A percentile compares a stretch with the other conserved stretches of the same genome.
Conservation (phyloP, 2,888 invertebrate species). For the Chirona hameri region DNA sequence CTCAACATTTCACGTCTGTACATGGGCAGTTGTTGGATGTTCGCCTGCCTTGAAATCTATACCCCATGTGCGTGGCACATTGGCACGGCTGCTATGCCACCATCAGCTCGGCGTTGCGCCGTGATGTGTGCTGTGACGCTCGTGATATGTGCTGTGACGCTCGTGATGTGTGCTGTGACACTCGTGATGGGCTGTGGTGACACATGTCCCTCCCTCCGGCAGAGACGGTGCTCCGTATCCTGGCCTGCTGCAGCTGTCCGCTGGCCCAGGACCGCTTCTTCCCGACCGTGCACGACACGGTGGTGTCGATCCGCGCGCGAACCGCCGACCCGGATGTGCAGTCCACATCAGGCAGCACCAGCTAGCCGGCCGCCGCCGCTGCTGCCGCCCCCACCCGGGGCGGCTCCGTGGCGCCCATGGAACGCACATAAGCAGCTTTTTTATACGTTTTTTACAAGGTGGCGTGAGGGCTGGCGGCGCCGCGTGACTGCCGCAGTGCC, state of each 20-base stretch:
- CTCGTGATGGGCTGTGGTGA: no score
- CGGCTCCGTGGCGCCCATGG: not conserved
- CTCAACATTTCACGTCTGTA: no score
- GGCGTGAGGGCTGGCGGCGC: not conserved
- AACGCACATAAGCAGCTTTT: not conserved
- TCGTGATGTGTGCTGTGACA: no score
- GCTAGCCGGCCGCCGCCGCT: not conserved
- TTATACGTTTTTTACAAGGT: not conserved
- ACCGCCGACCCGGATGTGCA: not conserved
- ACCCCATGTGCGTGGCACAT: no score
- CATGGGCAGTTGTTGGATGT: no score
- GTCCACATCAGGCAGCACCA: not conserved
- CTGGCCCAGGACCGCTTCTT: conserved; percentile 45
- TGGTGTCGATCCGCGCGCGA: conserved; percentile 37
- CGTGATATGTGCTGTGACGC: no score
- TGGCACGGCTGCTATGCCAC: no score
- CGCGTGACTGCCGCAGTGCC: no score
- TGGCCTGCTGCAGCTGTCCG: not conserved
- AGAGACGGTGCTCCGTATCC: conserved; percentile 6
- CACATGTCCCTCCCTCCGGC: not conserved
- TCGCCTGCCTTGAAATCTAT: no score
- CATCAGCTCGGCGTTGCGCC: no score
- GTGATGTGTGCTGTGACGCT: no score
- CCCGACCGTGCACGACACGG: conserved; percentile 52
- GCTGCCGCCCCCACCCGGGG: not conserved